Base-by-base conservation (phyloP, 1,140 invertebrate species). In the Pogonognathellus flavescens region DNA sequence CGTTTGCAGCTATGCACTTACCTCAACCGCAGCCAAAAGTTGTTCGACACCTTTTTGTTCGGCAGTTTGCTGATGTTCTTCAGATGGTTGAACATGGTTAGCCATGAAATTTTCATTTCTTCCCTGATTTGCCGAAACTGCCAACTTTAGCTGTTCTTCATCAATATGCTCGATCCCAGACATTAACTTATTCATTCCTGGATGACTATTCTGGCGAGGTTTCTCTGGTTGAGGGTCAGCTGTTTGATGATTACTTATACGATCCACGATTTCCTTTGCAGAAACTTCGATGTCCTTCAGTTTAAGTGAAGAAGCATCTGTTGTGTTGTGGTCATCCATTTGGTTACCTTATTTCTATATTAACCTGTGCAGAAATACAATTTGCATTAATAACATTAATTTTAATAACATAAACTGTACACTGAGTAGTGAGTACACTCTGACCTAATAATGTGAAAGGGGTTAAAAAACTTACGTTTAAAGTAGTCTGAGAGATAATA, bases 261-360 rank as follows among this genome's bases (percentile, higher is more conserved):
- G 80, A 57, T 88, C 88, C 8, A 88, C 85, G 62, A 88, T 84
- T 84, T 87, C 55, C 57, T 88, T 88, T 0, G 88, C 88, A 9
- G 86, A 87, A 55, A 88, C 88, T 81, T 87, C 86, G 20, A 88
- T 72, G 14, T 86, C 85, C 62, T 87, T 86, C n/a, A 86, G 20
- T n/a, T 25, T 82, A n/a, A 76, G 11, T 10, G 70, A 16, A 50
- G 70, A 76, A 10, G 31, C 13, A 31, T 76, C 70, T 50, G 22
- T 8, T 9, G 31, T 14, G 9, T 31, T 76, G 41, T 31, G 10
- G 14, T 76, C 31, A 49, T 76, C 70, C 70, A 76, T 76, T 76
- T 76, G 31, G n/a, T n/a, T n/a, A n/a, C n/a, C 6, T 13, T 31
- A 16, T 31, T 50, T 76, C 5, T 50, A 18, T n/a, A 18, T 3